Percentiles rank a stretch among this genome's conserved stretches.
These are phyloP conservation scores for Bathynomus jamesi DNA, from an alignment of 1,140 invertebrate species.

Conservation along the genomic window DNA sequence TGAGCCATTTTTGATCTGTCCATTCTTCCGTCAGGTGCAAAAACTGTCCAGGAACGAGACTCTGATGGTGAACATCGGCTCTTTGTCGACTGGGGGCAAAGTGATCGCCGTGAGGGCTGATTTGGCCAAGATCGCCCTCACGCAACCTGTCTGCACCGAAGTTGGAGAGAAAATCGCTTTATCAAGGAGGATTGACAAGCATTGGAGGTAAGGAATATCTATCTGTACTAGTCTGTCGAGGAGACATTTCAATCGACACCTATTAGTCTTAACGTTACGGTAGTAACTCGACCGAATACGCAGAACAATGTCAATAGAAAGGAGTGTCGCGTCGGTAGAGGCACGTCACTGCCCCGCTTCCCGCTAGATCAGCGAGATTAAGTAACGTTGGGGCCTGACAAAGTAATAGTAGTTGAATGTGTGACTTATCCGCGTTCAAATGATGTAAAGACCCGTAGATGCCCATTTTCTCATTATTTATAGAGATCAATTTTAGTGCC, in stretches of 20 bases:
- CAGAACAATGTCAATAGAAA: not conserved
- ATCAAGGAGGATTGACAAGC: conserved; percentile 94
- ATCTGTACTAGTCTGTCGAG: not conserved
- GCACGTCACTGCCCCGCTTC: not conserved
- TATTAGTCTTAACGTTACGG: not conserved
- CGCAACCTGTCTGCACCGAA: conserved; percentile 97
- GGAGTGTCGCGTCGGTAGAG: not conserved
- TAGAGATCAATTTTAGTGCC: too few relatives aligned
- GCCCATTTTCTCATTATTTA: too few relatives aligned
- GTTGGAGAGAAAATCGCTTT: conserved; percentile 97
- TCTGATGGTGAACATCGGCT: conserved; percentile 97
- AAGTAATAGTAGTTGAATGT: not conserved
- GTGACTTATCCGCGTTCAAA: too few relatives aligned
- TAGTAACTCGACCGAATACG: not conserved
- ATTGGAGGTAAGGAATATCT: conserved; percentile 78
- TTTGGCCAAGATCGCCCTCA: conserved; percentile 94
- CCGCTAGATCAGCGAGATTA: too few relatives aligned
- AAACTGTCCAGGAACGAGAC: conserved; percentile 83
- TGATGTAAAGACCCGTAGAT: too few relatives aligned
- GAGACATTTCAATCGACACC: not conserved
- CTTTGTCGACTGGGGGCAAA: conserved; percentile 91
- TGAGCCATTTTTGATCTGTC: too few relatives aligned
- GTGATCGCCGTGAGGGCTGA: conserved; percentile 94
- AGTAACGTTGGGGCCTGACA: too few relatives aligned
- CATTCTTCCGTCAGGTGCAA: conserved; percentile 71